phyloP scores from a whole-genome alignment of 2,888 invertebrate species.

The Ephialtes manifestator region DNA sequence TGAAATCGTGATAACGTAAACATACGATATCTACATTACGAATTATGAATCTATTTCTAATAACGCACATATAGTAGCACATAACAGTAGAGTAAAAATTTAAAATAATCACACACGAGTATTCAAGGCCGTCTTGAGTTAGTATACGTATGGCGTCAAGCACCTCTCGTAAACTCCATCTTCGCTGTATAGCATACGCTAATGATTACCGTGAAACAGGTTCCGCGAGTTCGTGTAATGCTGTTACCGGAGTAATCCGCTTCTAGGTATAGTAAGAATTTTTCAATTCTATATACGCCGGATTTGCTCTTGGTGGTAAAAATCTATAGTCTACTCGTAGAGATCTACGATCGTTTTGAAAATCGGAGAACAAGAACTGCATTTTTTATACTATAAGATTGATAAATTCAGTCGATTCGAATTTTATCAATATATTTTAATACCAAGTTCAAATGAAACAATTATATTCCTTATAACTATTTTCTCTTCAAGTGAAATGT shows the following conservation, averaged over 20 bases:
- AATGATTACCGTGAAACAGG: slow-evolving; percentile 63
- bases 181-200: slow-evolving; percentile 16
- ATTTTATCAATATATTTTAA: not conserved
- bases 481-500: not conserved
- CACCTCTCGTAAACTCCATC: slow-evolving; percentile 46
- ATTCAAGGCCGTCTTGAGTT: slow-evolving; percentile 60
- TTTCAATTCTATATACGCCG: slow-evolving; percentile 3
- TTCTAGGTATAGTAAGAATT: slow-evolving; percentile 27
- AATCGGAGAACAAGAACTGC: not conserved
- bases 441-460: not conserved
- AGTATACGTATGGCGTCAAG: slow-evolving; percentile 43
- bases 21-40: slow-evolving; percentile 28
- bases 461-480: not conserved
- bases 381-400: not conserved
- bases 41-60: slow-evolving; percentile 26
- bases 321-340: not conserved
- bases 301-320: slow-evolving; percentile 18
- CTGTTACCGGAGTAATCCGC: slow-evolving; percentile 45
- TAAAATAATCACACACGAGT: slow-evolving; percentile 66
- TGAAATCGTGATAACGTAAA: slow-evolving; percentile 13
- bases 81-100: slow-evolving; percentile 43
- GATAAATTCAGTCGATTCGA: not conserved
- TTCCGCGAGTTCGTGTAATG: slow-evolving; percentile 57
- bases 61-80: slow-evolving; percentile 3
- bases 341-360: not conserved